Evolutionary conservation across 2,113 vertebrate genomes (phyloP).

Genomic region (Bostrychus sinensis): DNA sequence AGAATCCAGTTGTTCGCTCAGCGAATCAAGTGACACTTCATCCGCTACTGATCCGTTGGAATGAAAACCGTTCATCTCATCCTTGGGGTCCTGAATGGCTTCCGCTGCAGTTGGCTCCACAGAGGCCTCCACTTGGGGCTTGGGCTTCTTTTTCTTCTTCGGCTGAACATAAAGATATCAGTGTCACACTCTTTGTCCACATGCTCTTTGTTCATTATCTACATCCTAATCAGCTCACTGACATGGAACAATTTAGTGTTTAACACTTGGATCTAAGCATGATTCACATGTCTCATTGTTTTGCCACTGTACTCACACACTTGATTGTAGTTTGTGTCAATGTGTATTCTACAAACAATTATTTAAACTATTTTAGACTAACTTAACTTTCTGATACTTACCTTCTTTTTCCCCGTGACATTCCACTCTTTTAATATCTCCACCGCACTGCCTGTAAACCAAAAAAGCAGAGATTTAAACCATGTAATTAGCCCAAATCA

Average conservation of each 20-base stretch:
- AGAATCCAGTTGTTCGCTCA: conserved; percentile 91
- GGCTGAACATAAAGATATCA: conserved; percentile 76
- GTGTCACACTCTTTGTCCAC: conserved; percentile 15
- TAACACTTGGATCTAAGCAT: background rate
- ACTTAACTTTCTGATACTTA: conserved; percentile 47
- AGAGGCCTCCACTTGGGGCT: conserved; percentile 80
- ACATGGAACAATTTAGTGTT: background rate
- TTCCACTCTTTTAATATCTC: conserved; percentile 97
- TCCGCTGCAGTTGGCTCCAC: conserved; percentile 60
- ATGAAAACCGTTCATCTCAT: conserved; percentile 88
- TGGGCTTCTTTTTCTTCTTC: conserved; percentile 94
- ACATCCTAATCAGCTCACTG: background rate
- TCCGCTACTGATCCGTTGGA: conserved; percentile 87
- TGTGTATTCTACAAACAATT: too few species aligned
- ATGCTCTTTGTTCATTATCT: background rate
- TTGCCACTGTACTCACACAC: too few species aligned
- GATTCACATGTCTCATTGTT: too few species aligned
- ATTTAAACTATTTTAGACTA: background rate
- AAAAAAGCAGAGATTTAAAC: conserved; percentile 6
- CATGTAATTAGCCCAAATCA: background rate
- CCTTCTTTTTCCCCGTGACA: conserved; percentile 96
- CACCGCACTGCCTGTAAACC: conserved; percentile 84
- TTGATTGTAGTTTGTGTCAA: too few species aligned
- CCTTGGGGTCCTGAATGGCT: conserved; percentile 75
- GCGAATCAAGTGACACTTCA: conserved; percentile 88